Evolutionary conservation across 2,888 invertebrate species (phyloP).

Genomic region (Petrolisthes manimaculis): DNA sequence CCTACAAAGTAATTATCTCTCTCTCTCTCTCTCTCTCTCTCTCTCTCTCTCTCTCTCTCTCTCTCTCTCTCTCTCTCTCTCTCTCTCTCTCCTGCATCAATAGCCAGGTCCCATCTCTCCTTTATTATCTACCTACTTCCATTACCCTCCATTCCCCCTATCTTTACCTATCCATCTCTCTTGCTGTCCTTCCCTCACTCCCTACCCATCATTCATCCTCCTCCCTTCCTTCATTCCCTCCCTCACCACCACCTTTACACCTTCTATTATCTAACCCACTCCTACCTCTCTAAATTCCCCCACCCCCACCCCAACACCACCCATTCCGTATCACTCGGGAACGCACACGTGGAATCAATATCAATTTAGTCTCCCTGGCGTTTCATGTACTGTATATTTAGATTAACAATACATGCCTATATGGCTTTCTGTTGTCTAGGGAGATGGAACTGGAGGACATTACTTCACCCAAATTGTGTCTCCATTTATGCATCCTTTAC

Average conservation of each 20-base stretch:
- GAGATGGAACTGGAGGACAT: no score
- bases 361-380: no score
- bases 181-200: conserved; percentile 22
- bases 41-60: conserved; percentile 23
- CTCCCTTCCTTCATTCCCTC: neutral
- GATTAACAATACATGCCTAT: no score
- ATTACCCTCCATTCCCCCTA: neutral
- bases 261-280: neutral
- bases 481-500: no score
- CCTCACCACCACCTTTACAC: neutral
- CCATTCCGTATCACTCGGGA: no score
- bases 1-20: neutral
- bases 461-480: no score
- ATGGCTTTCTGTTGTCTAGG: no score
- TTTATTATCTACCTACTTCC: neutral
- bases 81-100: neutral
- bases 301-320: neutral
- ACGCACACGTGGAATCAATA: no score
- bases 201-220: neutral
- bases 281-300: neutral
- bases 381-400: no score
- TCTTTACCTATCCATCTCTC: conserved; percentile 19
- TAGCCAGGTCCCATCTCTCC: neutral
- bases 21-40: conserved; percentile 26
- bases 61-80: conserved; percentile 18